Percentiles rank a stretch among this genome's conserved stretches.
Conservation (phyloP, 2,113 vertebrate genomes). For the Hydropotes inermis region DNA sequence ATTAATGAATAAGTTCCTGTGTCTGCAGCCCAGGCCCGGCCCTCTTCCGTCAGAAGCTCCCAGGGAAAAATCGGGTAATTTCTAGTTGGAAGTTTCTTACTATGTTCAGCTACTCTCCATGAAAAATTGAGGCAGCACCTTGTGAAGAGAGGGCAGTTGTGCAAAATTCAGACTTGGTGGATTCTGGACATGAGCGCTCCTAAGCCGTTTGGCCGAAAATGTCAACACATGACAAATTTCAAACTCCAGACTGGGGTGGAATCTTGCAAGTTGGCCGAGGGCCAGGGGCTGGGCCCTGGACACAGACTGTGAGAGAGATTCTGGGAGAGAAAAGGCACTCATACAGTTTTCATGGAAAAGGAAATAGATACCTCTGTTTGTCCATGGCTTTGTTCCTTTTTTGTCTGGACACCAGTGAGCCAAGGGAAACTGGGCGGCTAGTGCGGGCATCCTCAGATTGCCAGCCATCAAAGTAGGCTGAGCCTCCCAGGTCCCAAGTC, state of each 20-base stretch:
- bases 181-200: neutral
- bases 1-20: neutral
- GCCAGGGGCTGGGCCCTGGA: slow-evolving; percentile 25
- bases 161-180: neutral
- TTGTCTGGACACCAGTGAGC: neutral
- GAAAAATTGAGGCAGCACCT: neutral
- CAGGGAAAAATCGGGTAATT: neutral
- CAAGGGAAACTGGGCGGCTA: neutral
- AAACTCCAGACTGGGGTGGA: neutral
- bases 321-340: neutral
- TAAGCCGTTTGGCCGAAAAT: neutral
- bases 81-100: neutral
- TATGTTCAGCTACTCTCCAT: neutral
- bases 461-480: neutral
- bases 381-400: neutral
- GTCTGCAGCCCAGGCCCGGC: neutral
- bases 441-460: neutral
- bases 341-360: neutral
- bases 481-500: neutral
- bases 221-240: neutral
- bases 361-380: neutral
- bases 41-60: neutral
- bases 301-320: neutral
- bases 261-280: neutral
- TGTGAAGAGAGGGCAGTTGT: neutral